Evolutionary conservation across 2,113 vertebrate species (phyloP).

Genomic region (Thymallus thymallus): DNA sequence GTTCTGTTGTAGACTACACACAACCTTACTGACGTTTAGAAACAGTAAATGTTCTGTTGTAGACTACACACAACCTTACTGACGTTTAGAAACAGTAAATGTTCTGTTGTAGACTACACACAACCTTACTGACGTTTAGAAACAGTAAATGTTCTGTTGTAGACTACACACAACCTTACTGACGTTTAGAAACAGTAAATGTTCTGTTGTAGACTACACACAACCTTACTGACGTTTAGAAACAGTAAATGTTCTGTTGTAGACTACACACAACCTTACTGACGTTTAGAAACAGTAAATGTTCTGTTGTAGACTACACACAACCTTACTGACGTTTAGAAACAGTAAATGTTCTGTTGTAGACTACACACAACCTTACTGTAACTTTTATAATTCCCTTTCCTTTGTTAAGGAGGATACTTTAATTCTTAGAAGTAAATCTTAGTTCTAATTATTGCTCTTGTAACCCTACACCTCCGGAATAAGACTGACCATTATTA

Average conservation of each 20-base stretch:
- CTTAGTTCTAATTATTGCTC: background rate
- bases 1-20: too few relatives aligned
- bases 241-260: conserved; percentile 70
- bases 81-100: conserved; percentile 70
- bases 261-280: too few relatives aligned
- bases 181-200: conserved; percentile 70
- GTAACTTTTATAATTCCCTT: background rate
- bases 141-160: conserved; percentile 70
- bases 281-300: conserved; percentile 70
- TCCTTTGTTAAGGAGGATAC: background rate
- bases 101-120: too few relatives aligned
- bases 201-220: too few relatives aligned
- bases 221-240: conserved; percentile 70
- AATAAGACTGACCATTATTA: background rate
- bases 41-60: conserved; percentile 70
- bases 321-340: conserved; percentile 55
- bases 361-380: conserved; percentile 3
- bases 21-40: conserved; percentile 70
- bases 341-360: conserved; percentile 55
- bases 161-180: too few relatives aligned
- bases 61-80: too few relatives aligned
- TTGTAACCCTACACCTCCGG: background rate
- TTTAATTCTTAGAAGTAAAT: background rate
- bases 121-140: conserved; percentile 70
- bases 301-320: too few relatives aligned